Percentiles rank a stretch among this genome's conserved stretches.
These are phyloP conservation scores for Keiferia lycopersicella DNA, from an alignment of 2,888 invertebrate genomes.

Conservation along the genomic window DNA sequence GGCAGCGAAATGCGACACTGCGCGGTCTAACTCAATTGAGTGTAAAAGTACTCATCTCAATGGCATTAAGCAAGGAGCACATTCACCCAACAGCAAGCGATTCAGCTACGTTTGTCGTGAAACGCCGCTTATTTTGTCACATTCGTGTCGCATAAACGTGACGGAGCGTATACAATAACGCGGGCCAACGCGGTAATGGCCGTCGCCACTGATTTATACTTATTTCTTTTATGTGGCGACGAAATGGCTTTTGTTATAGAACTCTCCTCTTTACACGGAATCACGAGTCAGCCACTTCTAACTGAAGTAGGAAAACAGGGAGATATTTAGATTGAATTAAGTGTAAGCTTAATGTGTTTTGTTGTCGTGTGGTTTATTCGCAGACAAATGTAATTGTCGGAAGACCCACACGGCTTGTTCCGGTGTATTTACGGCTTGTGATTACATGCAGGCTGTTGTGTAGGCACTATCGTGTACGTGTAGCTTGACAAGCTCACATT, in stretches of 20 bases:
- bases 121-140: conserved; percentile 71
- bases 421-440: conserved; percentile 9
- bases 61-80: conserved; percentile 39
- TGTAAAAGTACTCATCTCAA: conserved; percentile 47
- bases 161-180: conserved; percentile 70
- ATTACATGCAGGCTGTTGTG: conserved; percentile 21
- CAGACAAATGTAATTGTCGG: conserved; percentile 39
- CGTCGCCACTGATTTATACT: conserved; percentile 74
- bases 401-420: conserved; percentile 22
- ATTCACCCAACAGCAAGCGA: conserved; percentile 42
- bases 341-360: conserved; percentile 47
- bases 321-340: conserved; percentile 59
- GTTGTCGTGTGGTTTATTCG: conserved; percentile 39
- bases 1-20: conserved; percentile 27
- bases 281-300: conserved; percentile 52
- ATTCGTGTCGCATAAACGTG: conserved; percentile 69
- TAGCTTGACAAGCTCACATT: conserved; percentile 21
- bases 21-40: conserved; percentile 39
- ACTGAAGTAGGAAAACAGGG: conserved; percentile 49
- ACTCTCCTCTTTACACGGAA: conserved; percentile 56
- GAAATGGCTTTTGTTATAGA: conserved; percentile 69
- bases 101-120: conserved; percentile 57
- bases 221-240: conserved; percentile 75
- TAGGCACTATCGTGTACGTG: not conserved
- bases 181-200: conserved; percentile 66